Evolutionary conservation across 2,113 vertebrate species (phyloP), one percentile per base, ranked within the genome.

Genomic region (Epinephelus moara): DNA sequence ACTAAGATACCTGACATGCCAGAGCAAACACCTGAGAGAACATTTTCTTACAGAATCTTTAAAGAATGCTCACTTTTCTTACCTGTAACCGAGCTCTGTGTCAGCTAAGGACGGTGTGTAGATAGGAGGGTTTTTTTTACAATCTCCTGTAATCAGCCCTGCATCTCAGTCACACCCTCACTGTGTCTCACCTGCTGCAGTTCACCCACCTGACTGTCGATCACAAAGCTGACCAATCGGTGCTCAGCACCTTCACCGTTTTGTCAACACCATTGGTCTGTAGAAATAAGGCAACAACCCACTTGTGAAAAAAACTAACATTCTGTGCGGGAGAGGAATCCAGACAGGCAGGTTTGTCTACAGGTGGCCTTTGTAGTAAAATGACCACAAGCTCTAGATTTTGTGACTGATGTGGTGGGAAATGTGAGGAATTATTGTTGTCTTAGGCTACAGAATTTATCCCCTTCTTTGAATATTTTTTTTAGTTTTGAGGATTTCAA

Each of bases 51-150:
- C 9, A 61, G 49, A 33, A 45, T 27, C 6, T 66, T 30, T 8
- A 19, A 75, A n/a, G 3, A 72, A 73, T 33, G 15, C 1, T 9
- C 4, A 6, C 57, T 70, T 75, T n/a, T 76, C 85, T 25, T 82
- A 93, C 93, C 92, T 91, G 85, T 71, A 33, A 56, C 61, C 66
- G 79, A 73, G 45, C 1, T 10, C 40, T n/a, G 63, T 19, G 52
- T 27, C 47, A 52, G 64, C 74, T 42, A 33, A 45, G 2, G 55
- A 71, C 61, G 21, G 55, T 70, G 80, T 49, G 42, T 40, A 62
- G 19, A 52, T 14, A 25, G 30, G 68, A 13, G 15, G 21, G 42
- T 27, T 2, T 10, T 50, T 23, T 72, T 85, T 56, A 66, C 62
- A 56, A 47, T 64, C 42, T 37, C 12, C 56, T 53, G 13, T 66